phyloP scores from a whole-genome alignment of 2,797 vertebrate species.

The Anas acuta region DNA sequence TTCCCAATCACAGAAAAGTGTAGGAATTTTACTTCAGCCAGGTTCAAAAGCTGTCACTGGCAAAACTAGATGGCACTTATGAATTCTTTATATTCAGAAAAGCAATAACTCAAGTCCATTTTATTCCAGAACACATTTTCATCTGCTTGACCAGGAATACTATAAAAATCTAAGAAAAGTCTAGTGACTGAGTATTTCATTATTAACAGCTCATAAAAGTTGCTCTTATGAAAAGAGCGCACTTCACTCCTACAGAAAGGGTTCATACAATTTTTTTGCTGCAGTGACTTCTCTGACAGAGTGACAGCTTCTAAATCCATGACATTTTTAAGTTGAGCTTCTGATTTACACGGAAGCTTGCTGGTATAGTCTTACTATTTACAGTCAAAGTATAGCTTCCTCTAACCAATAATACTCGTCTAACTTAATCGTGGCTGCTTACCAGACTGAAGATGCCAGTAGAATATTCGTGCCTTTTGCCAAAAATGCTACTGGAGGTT shows the following conservation, averaged over 20 bases:
- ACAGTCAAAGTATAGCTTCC: background rate
- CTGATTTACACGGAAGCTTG: background rate
- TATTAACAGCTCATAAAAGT: background rate
- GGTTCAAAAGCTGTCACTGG: background rate
- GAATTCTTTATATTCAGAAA: background rate
- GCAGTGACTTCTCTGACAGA: background rate
- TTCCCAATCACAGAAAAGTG: background rate
- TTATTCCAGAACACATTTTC: background rate
- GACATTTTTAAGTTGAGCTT: background rate
- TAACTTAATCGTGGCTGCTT: constrained; percentile 62
- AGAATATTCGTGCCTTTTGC: constrained; percentile 87
- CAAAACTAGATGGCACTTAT: background rate
- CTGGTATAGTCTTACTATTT: background rate
- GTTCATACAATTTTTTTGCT: background rate
- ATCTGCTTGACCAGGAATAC: background rate
- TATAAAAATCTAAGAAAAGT: background rate
- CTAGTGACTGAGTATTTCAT: background rate
- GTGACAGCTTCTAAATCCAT: background rate
- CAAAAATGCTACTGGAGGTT: constrained; percentile 87
- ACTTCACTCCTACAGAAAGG: background rate
- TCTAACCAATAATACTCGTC: background rate
- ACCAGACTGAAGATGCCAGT: constrained; percentile 92
- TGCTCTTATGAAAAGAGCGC: background rate
- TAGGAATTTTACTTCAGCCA: background rate
- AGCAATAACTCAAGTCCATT: background rate